These are phyloP conservation scores for Pasiphila rectangulata DNA, from an alignment of 2,888 invertebrate genomes.

Conservation along the genomic window DNA sequence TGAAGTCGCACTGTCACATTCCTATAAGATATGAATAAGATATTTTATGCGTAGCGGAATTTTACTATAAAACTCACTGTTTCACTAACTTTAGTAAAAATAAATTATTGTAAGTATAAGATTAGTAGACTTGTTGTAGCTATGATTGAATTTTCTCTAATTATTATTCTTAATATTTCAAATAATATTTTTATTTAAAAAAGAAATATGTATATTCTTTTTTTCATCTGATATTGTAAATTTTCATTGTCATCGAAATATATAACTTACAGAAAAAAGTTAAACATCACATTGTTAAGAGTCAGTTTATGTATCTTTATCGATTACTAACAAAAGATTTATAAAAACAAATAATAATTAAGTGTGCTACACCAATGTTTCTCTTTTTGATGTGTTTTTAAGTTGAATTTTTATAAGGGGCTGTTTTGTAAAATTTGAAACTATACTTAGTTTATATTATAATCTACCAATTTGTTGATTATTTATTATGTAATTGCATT, in stretches of 20 bases:
- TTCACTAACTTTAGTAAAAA: slow-evolving; percentile 63
- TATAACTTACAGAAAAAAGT: too few relatives aligned
- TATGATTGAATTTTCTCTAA: slow-evolving; percentile 33
- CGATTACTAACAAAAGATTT: too few relatives aligned
- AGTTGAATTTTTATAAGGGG: not conserved
- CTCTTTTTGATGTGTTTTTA: not conserved
- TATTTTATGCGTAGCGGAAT: slow-evolving; percentile 56
- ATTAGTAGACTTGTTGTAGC: slow-evolving; percentile 46
- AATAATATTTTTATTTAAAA: not conserved
- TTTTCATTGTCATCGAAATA: too few relatives aligned
- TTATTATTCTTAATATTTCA: not conserved
- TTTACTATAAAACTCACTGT: slow-evolving; percentile 68
- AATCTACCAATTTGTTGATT: slow-evolving; percentile 13
- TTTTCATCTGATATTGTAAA: not conserved
- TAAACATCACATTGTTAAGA: too few relatives aligned
- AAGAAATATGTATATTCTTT: not conserved
- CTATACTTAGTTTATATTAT: slow-evolving; percentile 3
- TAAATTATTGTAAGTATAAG: slow-evolving; percentile 43
- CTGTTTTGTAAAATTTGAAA: slow-evolving; percentile 3
- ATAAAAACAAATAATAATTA: too few relatives aligned
- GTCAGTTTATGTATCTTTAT: too few relatives aligned
- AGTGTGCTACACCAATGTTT: too few relatives aligned
- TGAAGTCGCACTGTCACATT: slow-evolving; percentile 55
- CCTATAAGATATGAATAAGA: slow-evolving; percentile 51
- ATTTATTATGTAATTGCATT: slow-evolving; percentile 10